A percentile compares a stretch with the other conserved stretches of the same genome.
Conservation (phyloP, 2,113 vertebrate genomes). For the Willisornis vidua region DNA sequence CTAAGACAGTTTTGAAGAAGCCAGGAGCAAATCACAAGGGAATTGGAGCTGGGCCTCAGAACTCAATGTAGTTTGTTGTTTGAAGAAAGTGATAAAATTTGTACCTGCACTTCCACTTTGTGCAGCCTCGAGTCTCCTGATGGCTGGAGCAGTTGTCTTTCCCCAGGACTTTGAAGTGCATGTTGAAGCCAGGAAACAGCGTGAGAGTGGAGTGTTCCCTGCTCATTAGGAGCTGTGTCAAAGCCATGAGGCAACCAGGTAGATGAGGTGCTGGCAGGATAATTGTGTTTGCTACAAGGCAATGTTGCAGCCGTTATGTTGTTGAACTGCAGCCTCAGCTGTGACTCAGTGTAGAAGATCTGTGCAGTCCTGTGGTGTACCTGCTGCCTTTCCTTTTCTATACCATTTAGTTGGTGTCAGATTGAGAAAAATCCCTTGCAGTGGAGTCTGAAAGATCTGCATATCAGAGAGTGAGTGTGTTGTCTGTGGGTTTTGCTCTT, state of each 20-base stretch:
- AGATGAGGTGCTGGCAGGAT: neutral
- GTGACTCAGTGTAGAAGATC: neutral
- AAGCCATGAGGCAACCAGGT: neutral
- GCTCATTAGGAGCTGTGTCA: neutral
- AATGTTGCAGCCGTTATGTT: neutral
- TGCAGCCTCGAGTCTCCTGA: neutral
- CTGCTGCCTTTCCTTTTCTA: neutral
- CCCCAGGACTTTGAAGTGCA: neutral
- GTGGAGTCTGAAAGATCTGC: neutral
- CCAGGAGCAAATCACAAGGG: neutral
- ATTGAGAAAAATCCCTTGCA: neutral
- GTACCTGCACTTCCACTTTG: neutral
- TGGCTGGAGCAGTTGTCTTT: neutral
- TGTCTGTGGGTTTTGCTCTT: neutral
- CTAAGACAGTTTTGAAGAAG: neutral
- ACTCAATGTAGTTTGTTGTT: neutral
- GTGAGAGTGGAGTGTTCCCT: neutral
- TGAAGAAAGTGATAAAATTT: neutral
- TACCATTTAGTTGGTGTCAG: neutral
- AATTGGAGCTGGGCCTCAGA: neutral
- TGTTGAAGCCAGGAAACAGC: neutral
- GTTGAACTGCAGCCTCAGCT: neutral
- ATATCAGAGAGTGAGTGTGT: neutral
- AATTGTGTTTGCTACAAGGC: neutral
- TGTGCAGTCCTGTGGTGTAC: neutral